phyloP scores from a whole-genome alignment of 2,113 vertebrate species.

The Myotis davidii region DNA sequence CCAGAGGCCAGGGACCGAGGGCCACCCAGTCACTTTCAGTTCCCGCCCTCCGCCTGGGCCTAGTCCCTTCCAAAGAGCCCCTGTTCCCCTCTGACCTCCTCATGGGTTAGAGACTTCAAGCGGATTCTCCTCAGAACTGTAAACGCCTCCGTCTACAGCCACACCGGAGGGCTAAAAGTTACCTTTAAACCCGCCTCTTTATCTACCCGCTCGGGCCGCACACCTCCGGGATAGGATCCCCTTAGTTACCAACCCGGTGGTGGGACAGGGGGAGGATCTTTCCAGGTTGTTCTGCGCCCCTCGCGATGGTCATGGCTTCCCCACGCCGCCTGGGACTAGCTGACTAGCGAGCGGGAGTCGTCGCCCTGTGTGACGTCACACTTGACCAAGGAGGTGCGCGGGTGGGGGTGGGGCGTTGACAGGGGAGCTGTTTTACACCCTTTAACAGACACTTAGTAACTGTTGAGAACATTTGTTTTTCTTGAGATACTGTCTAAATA shows the following conservation, averaged over 20 bases:
- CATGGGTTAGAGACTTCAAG: background rate
- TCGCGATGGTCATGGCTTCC: accelerated
- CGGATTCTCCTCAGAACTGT: background rate
- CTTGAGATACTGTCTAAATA: background rate
- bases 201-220: background rate
- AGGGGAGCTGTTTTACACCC: background rate
- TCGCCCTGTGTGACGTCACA: background rate
- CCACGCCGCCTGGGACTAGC: background rate
- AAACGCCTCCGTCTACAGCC: background rate
- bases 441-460: background rate
- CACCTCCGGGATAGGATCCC: background rate
- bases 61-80: background rate
- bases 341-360: background rate
- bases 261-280: background rate
- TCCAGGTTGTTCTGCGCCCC: background rate
- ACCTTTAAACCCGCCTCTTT: background rate
- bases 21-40: background rate
- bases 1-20: background rate
- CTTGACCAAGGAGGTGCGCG: no score
- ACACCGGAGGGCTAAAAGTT: background rate
- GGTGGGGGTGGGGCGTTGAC: background rate
- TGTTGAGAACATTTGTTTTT: background rate
- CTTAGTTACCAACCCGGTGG: background rate
- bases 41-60: background rate
- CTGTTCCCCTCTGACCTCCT: background rate